phyloP scores from a whole-genome alignment of 2,888 invertebrate genomes.

The Drepanosiphum platanoidis region DNA sequence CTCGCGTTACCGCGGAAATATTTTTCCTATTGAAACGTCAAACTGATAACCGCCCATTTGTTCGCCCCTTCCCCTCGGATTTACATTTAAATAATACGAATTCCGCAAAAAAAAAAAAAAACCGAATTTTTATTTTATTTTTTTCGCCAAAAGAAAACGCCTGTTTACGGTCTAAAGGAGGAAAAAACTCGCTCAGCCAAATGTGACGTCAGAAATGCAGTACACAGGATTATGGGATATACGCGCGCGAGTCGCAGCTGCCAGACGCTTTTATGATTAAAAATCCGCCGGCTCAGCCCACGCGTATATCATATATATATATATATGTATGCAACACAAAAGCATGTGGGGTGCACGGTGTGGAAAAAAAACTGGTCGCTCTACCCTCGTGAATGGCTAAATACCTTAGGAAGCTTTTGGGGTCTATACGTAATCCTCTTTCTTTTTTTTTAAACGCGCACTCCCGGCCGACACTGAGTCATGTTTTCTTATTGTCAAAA shows the following conservation, averaged over 20 bases:
- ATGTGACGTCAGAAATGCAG: constrained; percentile 61
- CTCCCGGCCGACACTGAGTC: constrained; percentile 51
- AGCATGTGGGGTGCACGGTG: constrained; percentile 38
- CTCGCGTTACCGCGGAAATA: constrained; percentile 38
- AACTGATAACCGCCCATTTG: constrained; percentile 33
- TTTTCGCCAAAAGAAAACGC: constrained; percentile 30
- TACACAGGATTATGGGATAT: constrained; percentile 54
- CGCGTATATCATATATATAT: not conserved
- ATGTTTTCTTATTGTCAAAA: constrained; percentile 58
- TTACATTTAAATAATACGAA: constrained; percentile 56
- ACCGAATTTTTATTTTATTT: constrained; percentile 22
- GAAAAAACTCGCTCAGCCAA: constrained; percentile 37
- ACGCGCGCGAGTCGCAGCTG: constrained; percentile 54
- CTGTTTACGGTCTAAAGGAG: constrained; percentile 40
- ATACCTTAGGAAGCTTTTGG: constrained; percentile 60
- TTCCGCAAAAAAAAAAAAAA: no score
- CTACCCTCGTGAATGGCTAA: constrained; percentile 60
- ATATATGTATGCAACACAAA: constrained; percentile 17
- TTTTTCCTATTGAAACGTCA: constrained; percentile 45
- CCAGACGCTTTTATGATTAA: constrained; percentile 61
- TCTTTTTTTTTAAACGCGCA: constrained; percentile 32
- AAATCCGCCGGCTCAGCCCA: constrained; percentile 54
- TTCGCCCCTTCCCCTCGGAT: not conserved
- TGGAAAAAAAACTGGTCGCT: constrained; percentile 47
- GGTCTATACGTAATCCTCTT: constrained; percentile 56